Conservation (phyloP, 92 coral and sea anemone genomes). For the Phenganax stokvisi region DNA sequence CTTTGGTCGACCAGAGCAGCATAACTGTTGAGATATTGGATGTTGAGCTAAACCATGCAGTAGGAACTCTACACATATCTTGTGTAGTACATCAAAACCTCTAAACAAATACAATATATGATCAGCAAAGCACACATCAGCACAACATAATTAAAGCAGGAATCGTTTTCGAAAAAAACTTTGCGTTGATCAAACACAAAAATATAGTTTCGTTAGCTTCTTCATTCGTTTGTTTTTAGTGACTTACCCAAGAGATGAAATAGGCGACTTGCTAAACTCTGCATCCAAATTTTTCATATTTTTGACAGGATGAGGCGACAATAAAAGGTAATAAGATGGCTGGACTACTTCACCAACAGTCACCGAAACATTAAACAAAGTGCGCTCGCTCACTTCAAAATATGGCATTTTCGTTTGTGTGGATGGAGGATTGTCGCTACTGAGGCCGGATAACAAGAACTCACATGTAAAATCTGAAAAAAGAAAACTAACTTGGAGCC, state of each 20-base stretch:
- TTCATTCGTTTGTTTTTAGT: neutral
- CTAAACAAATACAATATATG: conserved; percentile 32
- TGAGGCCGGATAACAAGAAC: conserved; percentile 45
- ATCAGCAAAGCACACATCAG: no score
- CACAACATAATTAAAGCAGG: no score
- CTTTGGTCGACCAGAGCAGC: conserved; percentile 53
- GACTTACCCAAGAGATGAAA: conserved; percentile 74
- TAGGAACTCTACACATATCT: conserved; percentile 63
- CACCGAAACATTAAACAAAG: conserved; percentile 53
- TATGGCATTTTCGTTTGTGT: conserved; percentile 46
- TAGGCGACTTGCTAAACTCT: conserved; percentile 42
- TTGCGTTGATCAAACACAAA: neutral
- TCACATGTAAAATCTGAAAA: conserved; percentile 32
- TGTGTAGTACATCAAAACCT: conserved; percentile 58
- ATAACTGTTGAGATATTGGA: conserved; percentile 56
- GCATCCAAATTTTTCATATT: conserved; percentile 35
- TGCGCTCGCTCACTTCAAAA: conserved; percentile 52
- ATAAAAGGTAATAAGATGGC: conserved; percentile 27
- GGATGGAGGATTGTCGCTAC: conserved; percentile 55
- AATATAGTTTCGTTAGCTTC: neutral
- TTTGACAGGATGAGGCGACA: conserved; percentile 22
- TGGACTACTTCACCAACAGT: conserved; percentile 58
- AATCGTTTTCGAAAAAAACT: no score
- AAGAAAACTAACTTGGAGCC: neutral
- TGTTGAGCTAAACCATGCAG: conserved; percentile 50